Evolutionary conservation across 2,888 invertebrate genomes (phyloP).

Genomic region (Apodemia mormo): DNA sequence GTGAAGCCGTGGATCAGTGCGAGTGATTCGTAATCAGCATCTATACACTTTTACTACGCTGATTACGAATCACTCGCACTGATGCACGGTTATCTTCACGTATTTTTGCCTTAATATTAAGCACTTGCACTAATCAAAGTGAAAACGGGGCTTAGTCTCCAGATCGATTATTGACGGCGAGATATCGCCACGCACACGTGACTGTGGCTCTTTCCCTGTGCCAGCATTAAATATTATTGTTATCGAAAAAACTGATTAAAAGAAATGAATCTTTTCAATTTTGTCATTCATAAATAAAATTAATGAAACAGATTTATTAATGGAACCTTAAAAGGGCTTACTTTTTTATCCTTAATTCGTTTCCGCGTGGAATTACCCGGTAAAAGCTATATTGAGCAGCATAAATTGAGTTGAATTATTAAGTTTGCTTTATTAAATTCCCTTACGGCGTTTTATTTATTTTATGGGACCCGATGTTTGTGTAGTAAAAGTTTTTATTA

Average conservation of each 20-base stretch:
- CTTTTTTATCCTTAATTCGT: background rate
- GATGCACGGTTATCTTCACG: no score
- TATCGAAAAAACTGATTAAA: background rate
- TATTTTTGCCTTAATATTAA: no score
- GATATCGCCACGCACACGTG: no score
- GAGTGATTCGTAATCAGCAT: no score
- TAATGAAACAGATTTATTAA: background rate
- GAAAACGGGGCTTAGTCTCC: no score
- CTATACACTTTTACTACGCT: no score
- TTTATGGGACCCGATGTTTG: constrained; percentile 9
- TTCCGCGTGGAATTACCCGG: background rate
- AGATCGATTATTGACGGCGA: no score
- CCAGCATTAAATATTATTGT: background rate
- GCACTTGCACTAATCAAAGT: no score
- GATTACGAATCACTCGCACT: no score
- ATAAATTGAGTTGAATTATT: background rate
- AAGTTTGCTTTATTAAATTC: constrained; percentile 13
- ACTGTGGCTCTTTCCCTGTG: background rate
- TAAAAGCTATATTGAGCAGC: background rate
- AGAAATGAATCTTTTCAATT: background rate
- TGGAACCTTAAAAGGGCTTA: background rate
- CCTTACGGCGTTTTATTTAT: constrained; percentile 8
- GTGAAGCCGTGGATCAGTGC: no score
- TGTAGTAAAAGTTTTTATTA: constrained; percentile 15
- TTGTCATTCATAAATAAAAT: background rate